Percentiles rank a stretch among this genome's conserved stretches.
phyloP scores from a whole-genome alignment of 2,888 invertebrate species.

The Lamellibrachia columna region DNA sequence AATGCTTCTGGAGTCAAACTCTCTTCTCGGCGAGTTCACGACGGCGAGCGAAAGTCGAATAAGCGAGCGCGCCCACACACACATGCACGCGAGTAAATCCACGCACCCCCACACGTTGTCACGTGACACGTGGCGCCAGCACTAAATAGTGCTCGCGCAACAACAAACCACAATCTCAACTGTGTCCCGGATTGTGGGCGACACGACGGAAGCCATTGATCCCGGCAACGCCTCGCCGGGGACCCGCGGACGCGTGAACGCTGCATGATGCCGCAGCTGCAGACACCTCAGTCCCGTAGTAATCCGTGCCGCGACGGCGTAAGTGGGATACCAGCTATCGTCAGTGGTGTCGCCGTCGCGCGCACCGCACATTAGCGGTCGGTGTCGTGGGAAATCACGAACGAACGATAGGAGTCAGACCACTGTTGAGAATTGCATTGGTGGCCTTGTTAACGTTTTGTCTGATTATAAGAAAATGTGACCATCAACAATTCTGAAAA shows the following conservation, averaged over 20 bases:
- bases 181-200: background rate
- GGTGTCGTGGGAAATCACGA: background rate
- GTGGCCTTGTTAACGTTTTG: too few species aligned
- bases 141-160: background rate
- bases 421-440: too few species aligned
- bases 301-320: background rate
- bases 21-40: too few species aligned
- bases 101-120: background rate
- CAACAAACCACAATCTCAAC: background rate
- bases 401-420: background rate
- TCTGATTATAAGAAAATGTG: too few species aligned
- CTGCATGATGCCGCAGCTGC: background rate
- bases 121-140: background rate
- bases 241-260: background rate
- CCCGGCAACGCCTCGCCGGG: background rate
- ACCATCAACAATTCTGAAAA: too few species aligned
- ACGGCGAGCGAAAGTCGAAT: too few species aligned
- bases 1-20: too few species aligned
- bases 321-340: background rate
- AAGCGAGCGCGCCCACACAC: background rate
- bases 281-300: background rate
- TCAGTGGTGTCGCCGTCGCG: background rate
- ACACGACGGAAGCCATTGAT: background rate
- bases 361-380: background rate
- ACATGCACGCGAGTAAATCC: background rate